Base-by-base conservation (phyloP, 2,888 invertebrate genomes). In the Acronicta aceris region DNA sequence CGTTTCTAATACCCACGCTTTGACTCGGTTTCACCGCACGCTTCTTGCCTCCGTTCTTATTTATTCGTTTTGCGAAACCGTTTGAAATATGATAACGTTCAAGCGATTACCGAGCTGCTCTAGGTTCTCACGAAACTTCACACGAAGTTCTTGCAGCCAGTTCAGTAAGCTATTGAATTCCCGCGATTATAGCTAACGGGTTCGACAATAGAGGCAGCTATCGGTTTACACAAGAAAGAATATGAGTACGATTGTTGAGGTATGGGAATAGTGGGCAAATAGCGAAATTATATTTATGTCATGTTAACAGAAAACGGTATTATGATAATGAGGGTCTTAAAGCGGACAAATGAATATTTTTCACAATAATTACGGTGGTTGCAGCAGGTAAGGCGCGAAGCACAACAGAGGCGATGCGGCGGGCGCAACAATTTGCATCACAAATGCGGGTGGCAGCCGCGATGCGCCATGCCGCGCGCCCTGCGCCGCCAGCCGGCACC, bases 1-100 rank as follows among this genome's bases (percentile, higher is more conserved):
- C 94, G 92, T 93, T 94, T 94, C 93, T 94, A 93, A 94, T 94
- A 94, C 91, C 90, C 91, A 91, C 93, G 93, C 92, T 93, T 91
- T 90, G 93, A 92, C 88, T 93, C 88, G 87, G 91, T 94, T 93
- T 93, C 94, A 94, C 92, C 92, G 93, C 92, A 94, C 92, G 92
- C 91, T 92, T 94, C 92, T 93, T 93, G 91, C 92, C 92, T 91
- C 82, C 88, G 89, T 91, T 94, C 92, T 90, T 94, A 88, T 91
- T 93, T 92, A 91, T 93, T 92, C 90, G 92, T 92, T 94, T 94
- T 93, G 91, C 92, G 93, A 93, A 93, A 94, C 90, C 93, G 91
- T 94, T 94, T 94, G 94, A 92, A 94, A 94, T 90, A 89, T 90
- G 93, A 94, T 94, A 94, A 89, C 92, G 92, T 92, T 93, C 86